Evolutionary conservation across 1,140 invertebrate species (phyloP).

Genomic region (Hypothenemus hampei): DNA sequence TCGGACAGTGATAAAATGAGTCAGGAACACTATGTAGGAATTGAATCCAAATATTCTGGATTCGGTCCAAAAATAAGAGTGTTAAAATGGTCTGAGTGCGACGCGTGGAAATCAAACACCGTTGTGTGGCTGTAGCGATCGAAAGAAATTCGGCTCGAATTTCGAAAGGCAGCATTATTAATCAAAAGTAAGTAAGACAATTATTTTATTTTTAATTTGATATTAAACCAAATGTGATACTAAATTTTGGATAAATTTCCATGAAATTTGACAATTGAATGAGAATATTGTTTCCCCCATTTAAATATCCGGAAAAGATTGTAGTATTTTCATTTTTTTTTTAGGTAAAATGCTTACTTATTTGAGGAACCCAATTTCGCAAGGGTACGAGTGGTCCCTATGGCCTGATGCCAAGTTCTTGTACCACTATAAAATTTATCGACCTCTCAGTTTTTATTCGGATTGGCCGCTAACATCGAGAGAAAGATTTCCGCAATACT

Average conservation of each 20-base stretch:
- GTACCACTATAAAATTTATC: conserved; percentile 33
- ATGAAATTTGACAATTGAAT: too few relatives aligned
- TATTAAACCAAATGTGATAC: too few relatives aligned
- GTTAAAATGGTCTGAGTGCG: conserved; percentile 10
- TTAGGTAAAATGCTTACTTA: conserved; percentile 32
- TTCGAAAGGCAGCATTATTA: conserved; percentile 8
- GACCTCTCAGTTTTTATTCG: conserved; percentile 27
- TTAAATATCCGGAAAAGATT: too few relatives aligned
- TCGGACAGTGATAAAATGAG: conserved; percentile 4
- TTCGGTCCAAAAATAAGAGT: conserved; percentile 13
- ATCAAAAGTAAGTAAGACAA: conserved; percentile 20
- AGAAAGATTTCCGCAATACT: conserved; percentile 30
- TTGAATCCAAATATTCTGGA: conserved; percentile 22
- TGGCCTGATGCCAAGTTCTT: conserved; percentile 32
- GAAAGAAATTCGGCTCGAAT: conserved; percentile 13
- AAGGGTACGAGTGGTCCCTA: conserved; percentile 29
- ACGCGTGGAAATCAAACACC: conserved; percentile 14
- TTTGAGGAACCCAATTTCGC: conserved; percentile 27
- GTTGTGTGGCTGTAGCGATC: conserved; percentile 19
- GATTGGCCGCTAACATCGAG: conserved; percentile 28
- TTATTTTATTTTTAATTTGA: too few relatives aligned
- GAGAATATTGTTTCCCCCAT: too few relatives aligned
- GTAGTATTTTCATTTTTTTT: conserved; percentile 5
- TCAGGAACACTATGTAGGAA: conserved; percentile 16
- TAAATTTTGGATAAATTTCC: too few relatives aligned